Conservation (phyloP, 2,113 vertebrate species). For the Erpornis zantholeuca region DNA sequence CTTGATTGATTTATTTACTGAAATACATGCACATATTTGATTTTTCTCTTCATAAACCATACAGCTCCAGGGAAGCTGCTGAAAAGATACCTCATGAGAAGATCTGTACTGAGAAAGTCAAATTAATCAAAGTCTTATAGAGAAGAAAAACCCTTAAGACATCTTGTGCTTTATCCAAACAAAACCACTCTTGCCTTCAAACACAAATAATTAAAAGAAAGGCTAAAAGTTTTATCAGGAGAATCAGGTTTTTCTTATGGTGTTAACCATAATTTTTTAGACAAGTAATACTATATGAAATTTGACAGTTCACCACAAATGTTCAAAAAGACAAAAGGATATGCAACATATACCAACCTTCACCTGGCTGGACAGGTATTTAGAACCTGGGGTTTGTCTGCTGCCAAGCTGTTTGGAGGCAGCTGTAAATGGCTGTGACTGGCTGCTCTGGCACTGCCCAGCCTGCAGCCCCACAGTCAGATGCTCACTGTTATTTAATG, state of each 20-base stretch:
- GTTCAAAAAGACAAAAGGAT: not conserved
- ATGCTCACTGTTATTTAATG: not conserved
- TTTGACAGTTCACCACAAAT: not conserved
- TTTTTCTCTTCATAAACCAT: not conserved
- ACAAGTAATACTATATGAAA: not conserved
- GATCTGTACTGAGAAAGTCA: not conserved
- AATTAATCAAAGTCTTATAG: not conserved
- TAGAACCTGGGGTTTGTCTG: not conserved
- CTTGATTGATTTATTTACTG: not conserved
- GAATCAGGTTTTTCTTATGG: not conserved
- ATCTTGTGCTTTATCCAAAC: not conserved
- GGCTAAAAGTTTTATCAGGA: not conserved
- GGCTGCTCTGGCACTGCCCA: fast-evolving
- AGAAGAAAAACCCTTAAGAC: not conserved
- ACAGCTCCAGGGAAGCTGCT: not conserved
- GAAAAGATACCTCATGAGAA: not conserved
- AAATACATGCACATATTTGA: not conserved
- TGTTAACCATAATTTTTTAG: not conserved
- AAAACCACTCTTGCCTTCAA: not conserved
- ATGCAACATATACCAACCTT: fast-evolving
- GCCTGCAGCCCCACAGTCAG: fast-evolving
- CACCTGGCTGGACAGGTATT: not conserved
- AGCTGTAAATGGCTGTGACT: not conserved
- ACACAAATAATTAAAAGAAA: not conserved
- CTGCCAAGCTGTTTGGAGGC: not conserved